Conservation (phyloP, 2,797 vertebrate genomes). For the Periparus ater region DNA sequence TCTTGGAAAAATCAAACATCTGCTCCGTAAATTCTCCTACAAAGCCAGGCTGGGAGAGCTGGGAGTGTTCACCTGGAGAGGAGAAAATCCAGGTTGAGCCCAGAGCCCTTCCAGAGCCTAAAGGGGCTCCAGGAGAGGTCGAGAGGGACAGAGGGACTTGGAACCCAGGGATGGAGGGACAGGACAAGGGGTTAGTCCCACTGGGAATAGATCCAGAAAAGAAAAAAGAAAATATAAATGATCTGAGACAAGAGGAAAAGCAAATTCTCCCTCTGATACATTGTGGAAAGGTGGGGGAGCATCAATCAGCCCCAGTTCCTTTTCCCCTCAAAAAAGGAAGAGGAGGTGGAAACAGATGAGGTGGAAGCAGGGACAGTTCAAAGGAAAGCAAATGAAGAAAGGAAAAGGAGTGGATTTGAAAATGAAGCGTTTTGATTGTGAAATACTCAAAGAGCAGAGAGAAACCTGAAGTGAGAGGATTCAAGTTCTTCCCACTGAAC, state of each 20-base stretch:
- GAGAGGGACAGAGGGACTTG: background rate
- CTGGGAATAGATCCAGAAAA: background rate
- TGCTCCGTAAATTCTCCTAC: background rate
- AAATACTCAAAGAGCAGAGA: background rate
- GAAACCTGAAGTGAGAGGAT: background rate
- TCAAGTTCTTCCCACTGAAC: background rate
- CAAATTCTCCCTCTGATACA: background rate
- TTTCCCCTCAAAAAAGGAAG: background rate
- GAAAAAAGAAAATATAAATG: background rate
- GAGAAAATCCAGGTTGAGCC: background rate
- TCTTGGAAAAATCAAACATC: background rate
- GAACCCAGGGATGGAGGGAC: background rate
- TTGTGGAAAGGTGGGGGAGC: background rate
- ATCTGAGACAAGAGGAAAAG: background rate
- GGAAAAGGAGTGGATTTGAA: background rate
- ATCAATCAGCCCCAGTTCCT: background rate
- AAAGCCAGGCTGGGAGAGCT: background rate
- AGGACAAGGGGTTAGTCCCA: background rate
- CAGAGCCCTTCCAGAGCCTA: accelerated
- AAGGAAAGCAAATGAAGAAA: background rate
- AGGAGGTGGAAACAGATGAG: background rate
- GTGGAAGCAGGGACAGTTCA: background rate
- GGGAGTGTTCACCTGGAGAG: too few species aligned
- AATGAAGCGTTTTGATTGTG: background rate
- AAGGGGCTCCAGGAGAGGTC: background rate